phyloP scores from a whole-genome alignment of 2,113 vertebrate species.

The Lamprotornis superbus region DNA sequence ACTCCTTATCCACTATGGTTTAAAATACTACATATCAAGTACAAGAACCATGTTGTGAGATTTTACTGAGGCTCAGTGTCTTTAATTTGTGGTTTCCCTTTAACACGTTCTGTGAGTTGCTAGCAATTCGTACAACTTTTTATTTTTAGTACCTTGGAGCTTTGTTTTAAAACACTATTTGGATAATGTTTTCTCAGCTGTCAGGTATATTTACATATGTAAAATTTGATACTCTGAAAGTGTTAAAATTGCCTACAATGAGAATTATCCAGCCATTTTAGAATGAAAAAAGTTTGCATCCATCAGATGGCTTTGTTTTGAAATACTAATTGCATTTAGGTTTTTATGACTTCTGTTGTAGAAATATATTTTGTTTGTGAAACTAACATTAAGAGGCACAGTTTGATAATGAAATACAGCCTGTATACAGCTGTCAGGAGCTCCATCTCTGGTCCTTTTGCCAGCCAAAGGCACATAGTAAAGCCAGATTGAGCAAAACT shows the following conservation, averaged over 20 bases:
- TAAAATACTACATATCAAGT: not conserved
- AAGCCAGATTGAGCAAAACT: not conserved
- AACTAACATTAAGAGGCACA: not conserved
- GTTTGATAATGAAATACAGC: not conserved
- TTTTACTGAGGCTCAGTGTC: not conserved
- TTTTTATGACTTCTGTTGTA: not conserved
- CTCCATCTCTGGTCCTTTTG: not conserved
- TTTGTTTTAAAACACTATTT: not conserved
- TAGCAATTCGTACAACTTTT: not conserved
- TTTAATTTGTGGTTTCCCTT: not conserved
- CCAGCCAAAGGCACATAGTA: fast-evolving
- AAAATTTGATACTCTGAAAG: not conserved
- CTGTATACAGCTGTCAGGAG: not conserved
- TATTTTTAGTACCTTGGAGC: not conserved
- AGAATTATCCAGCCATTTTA: not conserved
- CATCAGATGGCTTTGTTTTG: not conserved
- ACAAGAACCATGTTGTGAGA: not conserved
- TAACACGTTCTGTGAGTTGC: not conserved
- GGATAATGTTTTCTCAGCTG: not conserved
- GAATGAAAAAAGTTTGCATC: not conserved
- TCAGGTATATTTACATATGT: not conserved
- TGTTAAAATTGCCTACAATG: not conserved
- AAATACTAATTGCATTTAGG: not conserved
- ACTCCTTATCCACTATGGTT: not conserved
- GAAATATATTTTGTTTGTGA: not conserved